Evolutionary conservation across 1,140 invertebrate species (phyloP), one percentile per base, ranked within the genome.

Genomic region (Drosophila tsacasi): DNA sequence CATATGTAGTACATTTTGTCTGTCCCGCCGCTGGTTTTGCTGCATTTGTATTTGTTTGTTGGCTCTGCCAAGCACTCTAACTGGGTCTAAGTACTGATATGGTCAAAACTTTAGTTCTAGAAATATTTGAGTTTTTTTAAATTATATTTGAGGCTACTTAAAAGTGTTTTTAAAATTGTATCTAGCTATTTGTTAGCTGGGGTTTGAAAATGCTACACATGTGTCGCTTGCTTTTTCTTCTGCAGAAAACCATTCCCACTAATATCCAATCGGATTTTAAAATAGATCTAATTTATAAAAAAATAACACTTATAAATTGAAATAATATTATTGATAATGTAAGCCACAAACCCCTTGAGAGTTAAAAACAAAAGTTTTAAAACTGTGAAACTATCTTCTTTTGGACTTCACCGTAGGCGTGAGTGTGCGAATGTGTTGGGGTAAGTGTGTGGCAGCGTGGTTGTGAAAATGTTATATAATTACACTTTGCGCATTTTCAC

Each of bases 401-500:
- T 23, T 39, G 32, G 2, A 1, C 52, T 23, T 13, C 2, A 39
- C 1, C 23, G 52, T 55, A 17, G 6, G 32, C 15, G 52, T 21
- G 52, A 23, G 15, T 21, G 30, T 21, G 30, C 59, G 47, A 73
- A 37, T 61, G 40, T 77, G 21, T 49, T 49, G 15, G 42, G 46
- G 13, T 52, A 40, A 32, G 25, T 37, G 46, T 61, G 44, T 58
- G 57, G 71, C 25, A 54, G 49, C 66, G 55, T 87, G 84, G 78
- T 76, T 81, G 78, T 79, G 75, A 73, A 89, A 89, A 84, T 81
- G 87, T 89, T 89, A 90, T 89, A 89, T 89, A 89, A 89, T 89
- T 89, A 89, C 85, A 85, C 85, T 89, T 84, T 89, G 78, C 85
- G 81, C 82, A 89, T 89, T 89, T 89, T 84, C 85, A 90, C 85